Percentiles rank a stretch among this genome's conserved stretches.
Evolutionary conservation across 2,888 invertebrate genomes (phyloP).

Genomic region (Sturmia bella): DNA sequence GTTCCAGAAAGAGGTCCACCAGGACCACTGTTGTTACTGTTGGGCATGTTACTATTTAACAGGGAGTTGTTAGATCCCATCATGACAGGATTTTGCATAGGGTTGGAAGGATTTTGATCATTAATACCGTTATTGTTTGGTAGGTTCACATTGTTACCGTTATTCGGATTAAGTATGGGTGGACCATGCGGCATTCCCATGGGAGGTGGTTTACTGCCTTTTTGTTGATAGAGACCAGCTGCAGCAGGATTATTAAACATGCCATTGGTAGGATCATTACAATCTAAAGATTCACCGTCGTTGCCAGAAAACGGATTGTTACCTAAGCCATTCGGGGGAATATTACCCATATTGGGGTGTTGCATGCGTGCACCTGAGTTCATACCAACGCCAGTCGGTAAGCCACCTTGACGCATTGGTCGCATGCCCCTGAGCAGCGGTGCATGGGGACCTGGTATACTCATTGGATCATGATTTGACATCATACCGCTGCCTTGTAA

Average conservation of each 20-base stretch:
- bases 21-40: constrained; percentile 56
- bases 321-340: constrained; percentile 53
- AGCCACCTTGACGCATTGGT: constrained; percentile 82
- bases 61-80: constrained; percentile 63
- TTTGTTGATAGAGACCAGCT: constrained; percentile 69
- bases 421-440: constrained; percentile 83
- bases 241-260: constrained; percentile 46
- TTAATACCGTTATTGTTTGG: constrained; percentile 68
- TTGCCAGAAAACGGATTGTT: constrained; percentile 75
- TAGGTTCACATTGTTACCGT: constrained; percentile 65
- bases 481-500: constrained; percentile 78
- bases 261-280: constrained; percentile 69
- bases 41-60: constrained; percentile 56
- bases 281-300: constrained; percentile 74
- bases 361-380: constrained; percentile 74
- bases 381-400: constrained; percentile 72
- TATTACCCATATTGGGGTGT: constrained; percentile 70
- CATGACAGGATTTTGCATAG: constrained; percentile 70
- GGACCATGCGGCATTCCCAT: constrained; percentile 69
- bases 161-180: constrained; percentile 68
- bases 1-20: constrained; percentile 72
- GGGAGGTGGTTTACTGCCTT: constrained; percentile 69
- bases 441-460: constrained; percentile 72
- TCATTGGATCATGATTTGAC: constrained; percentile 74
- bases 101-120: constrained; percentile 70